Evolutionary conservation across 2,113 vertebrate species (phyloP).

Genomic region (Madoqua kirkii): DNA sequence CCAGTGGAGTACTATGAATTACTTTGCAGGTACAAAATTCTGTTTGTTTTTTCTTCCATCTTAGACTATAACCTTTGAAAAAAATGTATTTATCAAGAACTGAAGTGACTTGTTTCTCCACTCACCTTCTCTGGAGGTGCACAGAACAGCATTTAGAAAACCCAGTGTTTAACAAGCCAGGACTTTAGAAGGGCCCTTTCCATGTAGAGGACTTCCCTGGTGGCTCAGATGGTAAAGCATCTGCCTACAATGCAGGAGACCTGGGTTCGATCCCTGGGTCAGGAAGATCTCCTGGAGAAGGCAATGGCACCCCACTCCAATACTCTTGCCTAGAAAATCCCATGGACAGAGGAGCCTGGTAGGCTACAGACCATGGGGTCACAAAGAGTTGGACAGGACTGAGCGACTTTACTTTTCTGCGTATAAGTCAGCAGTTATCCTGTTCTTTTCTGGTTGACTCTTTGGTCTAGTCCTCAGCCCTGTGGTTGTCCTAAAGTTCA

Average conservation of each 20-base stretch:
- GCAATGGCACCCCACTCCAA: neutral
- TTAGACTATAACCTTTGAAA: neutral
- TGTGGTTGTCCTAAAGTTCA: neutral
- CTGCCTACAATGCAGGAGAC: neutral
- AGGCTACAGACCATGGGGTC: neutral
- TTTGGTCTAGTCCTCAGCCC: neutral
- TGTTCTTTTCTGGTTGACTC: neutral
- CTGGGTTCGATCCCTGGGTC: neutral
- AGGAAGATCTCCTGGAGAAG: neutral
- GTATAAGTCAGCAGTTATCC: neutral
- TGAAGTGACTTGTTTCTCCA: neutral
- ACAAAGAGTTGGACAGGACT: accelerated
- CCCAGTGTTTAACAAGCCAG: neutral
- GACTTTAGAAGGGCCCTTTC: neutral
- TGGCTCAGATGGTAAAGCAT: accelerated
- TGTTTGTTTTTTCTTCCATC: neutral
- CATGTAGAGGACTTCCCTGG: neutral
- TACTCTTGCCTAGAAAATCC: neutral
- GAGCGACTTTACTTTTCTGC: neutral
- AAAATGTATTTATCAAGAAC: conserved; percentile 7
- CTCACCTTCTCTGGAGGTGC: neutral
- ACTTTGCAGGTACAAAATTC: conserved; percentile 13
- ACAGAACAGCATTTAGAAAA: neutral
- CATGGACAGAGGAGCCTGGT: neutral
- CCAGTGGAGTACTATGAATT: neutral